Evolutionary conservation across 2,888 invertebrate species (phyloP).

Genomic region (Drosophila limbata): DNA sequence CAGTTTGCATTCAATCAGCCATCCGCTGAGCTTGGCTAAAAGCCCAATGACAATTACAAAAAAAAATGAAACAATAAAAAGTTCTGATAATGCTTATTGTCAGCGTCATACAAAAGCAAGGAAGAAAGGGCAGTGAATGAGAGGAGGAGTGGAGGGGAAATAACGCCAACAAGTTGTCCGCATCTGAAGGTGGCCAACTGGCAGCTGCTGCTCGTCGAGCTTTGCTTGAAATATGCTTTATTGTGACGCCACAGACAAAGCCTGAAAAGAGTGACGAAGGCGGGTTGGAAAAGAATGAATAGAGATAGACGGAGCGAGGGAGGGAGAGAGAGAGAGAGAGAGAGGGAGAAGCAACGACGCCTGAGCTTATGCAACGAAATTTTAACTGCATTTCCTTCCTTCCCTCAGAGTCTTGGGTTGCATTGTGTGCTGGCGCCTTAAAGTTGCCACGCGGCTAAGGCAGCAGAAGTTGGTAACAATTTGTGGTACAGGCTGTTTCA

Average conservation of each 20-base stretch:
- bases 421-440: conserved; percentile 54
- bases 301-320: not conserved
- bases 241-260: conserved; percentile 63
- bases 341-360: conserved; percentile 13
- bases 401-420: not conserved
- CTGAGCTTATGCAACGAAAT: conserved; percentile 58
- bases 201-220: conserved; percentile 43
- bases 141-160: not conserved
- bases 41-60: conserved; percentile 56
- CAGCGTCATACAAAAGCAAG: conserved; percentile 17
- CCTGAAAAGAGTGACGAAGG: conserved; percentile 1
- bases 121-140: not conserved
- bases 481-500: conserved; percentile 14
- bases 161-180: conserved; percentile 64
- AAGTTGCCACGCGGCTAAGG: conserved; percentile 16
- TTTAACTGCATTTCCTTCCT: conserved; percentile 20
- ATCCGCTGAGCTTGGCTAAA: conserved; percentile 17
- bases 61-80: conserved; percentile 26
- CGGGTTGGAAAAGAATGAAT: not conserved
- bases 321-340: not conserved
- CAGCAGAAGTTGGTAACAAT: conserved; percentile 9
- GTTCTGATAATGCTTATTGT: conserved; percentile 58
- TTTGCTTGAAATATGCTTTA: conserved; percentile 59
- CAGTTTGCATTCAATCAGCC: conserved; percentile 34
- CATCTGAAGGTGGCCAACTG: conserved; percentile 28